A percentile compares a stretch with the other conserved stretches of the same genome.
Conservation (phyloP, 2,113 vertebrate species). For the Pseudopipra pipra region DNA sequence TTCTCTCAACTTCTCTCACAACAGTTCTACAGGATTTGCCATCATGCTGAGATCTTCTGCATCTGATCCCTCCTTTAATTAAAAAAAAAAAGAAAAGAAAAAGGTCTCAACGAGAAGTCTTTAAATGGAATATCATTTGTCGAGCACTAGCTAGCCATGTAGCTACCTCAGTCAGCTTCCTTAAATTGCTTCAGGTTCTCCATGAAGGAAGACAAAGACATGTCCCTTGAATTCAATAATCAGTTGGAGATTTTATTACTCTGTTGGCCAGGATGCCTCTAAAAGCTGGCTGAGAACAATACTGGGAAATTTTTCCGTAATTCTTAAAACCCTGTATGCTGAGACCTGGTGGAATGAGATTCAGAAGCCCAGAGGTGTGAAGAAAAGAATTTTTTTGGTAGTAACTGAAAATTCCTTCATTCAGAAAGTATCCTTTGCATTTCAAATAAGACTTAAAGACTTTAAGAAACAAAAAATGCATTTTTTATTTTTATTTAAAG, state of each 20-base stretch:
- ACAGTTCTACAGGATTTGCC: not conserved
- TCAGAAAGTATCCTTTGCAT: not conserved
- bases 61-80: not conserved
- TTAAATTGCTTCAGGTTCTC: not conserved
- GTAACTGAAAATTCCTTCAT: not conserved
- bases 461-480: not conserved
- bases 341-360: not conserved
- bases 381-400: not conserved
- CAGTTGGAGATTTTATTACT: not conserved
- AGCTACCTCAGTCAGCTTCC: not conserved
- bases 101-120: not conserved
- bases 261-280: not conserved
- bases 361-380: not conserved
- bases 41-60: not conserved
- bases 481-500: not conserved
- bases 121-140: not conserved
- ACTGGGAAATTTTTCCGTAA: not conserved
- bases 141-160: too few species aligned
- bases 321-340: not conserved
- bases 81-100: not conserved
- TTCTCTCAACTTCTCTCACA: fast-evolving
- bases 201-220: not conserved
- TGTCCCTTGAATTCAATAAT: not conserved
- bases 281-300: not conserved
- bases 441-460: not conserved